phyloP scores from a whole-genome alignment of 2,888 invertebrate genomes.

The Eristalis arbustorum region DNA sequence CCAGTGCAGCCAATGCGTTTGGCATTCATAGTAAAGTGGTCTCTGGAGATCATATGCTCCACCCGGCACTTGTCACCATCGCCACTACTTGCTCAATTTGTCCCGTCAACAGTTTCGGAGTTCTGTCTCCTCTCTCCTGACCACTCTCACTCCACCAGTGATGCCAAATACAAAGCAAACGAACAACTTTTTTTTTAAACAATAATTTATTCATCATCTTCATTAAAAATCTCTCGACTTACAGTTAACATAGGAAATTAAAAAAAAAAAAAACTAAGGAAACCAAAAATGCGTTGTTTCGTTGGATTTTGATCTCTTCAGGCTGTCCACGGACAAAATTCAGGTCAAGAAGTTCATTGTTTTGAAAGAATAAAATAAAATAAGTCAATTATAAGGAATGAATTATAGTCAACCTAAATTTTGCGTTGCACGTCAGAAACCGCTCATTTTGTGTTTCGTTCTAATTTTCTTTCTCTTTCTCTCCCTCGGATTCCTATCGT shows the following conservation, averaged over 20 bases:
- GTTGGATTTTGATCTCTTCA: constrained; percentile 21
- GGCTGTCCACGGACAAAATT: constrained; percentile 63
- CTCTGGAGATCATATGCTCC: no score
- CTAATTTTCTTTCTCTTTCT: not conserved
- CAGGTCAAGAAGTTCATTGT: constrained; percentile 71
- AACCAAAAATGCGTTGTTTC: constrained; percentile 34
- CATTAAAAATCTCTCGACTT: constrained; percentile 50
- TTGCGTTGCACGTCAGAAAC: constrained; percentile 52
- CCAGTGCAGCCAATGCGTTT: no score
- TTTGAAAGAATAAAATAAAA: constrained; percentile 33
- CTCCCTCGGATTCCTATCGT: constrained; percentile 17
- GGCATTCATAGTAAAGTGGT: no score
- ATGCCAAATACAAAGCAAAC: not conserved
- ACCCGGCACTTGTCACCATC: no score
- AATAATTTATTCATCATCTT: constrained; percentile 67
- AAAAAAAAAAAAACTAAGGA: constrained; percentile 16
- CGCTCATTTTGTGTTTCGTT: constrained; percentile 3
- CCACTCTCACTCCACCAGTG: no score
- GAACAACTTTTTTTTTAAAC: constrained; percentile 31
- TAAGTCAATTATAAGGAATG: constrained; percentile 37
- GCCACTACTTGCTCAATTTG: no score
- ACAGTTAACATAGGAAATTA: constrained; percentile 49
- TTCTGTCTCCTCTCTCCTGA: no score
- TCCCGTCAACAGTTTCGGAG: no score
- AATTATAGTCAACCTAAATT: constrained; percentile 71